Evolutionary conservation across 2,113 vertebrate genomes (phyloP).

Genomic region (Excalfactoria chinensis): DNA sequence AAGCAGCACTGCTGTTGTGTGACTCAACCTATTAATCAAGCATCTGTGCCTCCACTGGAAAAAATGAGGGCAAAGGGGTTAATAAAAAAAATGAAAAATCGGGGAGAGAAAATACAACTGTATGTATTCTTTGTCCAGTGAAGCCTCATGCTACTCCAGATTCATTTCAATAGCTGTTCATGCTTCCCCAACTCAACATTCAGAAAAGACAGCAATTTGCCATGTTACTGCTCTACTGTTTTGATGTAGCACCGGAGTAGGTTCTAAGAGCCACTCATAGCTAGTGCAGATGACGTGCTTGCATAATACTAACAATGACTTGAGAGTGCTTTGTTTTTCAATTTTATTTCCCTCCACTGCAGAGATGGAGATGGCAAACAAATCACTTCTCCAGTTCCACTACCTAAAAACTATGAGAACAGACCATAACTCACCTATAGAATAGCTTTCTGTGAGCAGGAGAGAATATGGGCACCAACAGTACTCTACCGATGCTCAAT

Average conservation of each 20-base stretch:
- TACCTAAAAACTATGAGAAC: neutral
- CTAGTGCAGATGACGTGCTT: neutral
- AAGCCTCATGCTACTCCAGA: slow-evolving; percentile 1
- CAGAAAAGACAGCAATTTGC: neutral
- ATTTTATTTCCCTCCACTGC: neutral
- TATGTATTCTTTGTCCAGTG: neutral
- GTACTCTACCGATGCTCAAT: neutral
- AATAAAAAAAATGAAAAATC: neutral
- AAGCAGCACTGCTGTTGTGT: neutral
- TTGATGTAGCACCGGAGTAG: neutral
- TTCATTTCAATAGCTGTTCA: neutral
- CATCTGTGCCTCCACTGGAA: neutral
- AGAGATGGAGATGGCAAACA: neutral
- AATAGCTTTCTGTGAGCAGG: neutral
- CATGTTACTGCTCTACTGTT: neutral
- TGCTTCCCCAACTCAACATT: neutral
- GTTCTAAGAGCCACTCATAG: neutral
- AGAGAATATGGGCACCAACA: neutral
- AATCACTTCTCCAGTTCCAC: neutral
- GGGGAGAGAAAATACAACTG: neutral
- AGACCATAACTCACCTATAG: neutral
- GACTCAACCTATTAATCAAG: neutral
- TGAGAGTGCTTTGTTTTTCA: neutral
- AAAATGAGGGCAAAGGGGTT: neutral
- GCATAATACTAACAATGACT: neutral